Evolutionary conservation across 2,113 vertebrate genomes (phyloP).

Genomic region (Corythoichthys intestinalis): DNA sequence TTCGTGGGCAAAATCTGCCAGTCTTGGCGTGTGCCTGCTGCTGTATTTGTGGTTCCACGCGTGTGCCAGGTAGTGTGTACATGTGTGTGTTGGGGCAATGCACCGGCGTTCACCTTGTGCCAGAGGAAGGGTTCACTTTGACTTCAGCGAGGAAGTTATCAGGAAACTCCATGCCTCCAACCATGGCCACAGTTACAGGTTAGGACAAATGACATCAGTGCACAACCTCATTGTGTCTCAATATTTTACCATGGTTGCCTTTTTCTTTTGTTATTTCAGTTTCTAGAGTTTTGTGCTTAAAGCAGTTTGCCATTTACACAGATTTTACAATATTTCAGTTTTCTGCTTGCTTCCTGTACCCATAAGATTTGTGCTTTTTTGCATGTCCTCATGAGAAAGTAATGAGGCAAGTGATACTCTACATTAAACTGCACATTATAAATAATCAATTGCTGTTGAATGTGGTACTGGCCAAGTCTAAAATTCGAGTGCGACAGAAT

Average conservation of each 20-base stretch:
- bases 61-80: constrained; percentile 33
- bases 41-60: constrained; percentile 11
- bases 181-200: constrained; percentile 65
- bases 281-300: background rate
- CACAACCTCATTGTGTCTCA: background rate
- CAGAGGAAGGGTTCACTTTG: constrained; percentile 76
- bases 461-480: too few relatives aligned
- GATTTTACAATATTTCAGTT: background rate
- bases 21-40: background rate
- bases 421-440: too few relatives aligned
- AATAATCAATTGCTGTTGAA: too few relatives aligned
- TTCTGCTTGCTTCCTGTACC: background rate
- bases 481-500: too few relatives aligned
- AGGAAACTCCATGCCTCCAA: constrained; percentile 66
- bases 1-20: background rate
- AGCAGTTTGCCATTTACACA: background rate
- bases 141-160: constrained; percentile 80
- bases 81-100: constrained; percentile 64
- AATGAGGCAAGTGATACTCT: background rate
- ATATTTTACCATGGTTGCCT: background rate
- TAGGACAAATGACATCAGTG: constrained; percentile 22
- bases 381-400: background rate
- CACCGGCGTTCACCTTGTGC: constrained; percentile 73
- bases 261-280: background rate
- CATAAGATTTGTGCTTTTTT: background rate